Percentiles rank a stretch among this genome's conserved stretches.
These are phyloP conservation scores for Rhinoderma darwinii DNA, from an alignment of 2,113 vertebrate species.

Conservation along the genomic window DNA sequence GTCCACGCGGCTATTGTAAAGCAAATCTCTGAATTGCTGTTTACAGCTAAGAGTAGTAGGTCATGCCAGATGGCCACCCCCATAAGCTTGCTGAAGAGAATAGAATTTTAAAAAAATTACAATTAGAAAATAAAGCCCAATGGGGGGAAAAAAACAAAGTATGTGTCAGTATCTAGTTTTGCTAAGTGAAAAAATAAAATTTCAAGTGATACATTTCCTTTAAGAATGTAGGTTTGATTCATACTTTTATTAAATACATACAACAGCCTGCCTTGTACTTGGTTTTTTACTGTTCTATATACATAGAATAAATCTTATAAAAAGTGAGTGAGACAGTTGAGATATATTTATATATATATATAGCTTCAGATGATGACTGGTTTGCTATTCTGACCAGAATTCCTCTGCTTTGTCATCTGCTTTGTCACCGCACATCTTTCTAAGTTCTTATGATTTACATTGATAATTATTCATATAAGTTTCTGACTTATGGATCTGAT, in stretches of 20 bases:
- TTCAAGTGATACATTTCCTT: no score
- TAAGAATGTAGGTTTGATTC: background rate
- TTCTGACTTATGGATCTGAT: background rate
- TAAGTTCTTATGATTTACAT: background rate
- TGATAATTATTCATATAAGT: background rate
- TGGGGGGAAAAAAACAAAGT: background rate
- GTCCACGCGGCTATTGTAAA: no score
- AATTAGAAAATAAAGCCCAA: background rate
- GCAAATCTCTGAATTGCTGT: no score
- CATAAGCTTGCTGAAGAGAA: no score
- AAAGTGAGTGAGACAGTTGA: background rate
- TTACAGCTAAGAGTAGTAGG: no score
- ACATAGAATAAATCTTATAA: background rate
- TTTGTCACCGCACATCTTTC: background rate
- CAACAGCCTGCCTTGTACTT: background rate
- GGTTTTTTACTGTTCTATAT: no score
- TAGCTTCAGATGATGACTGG: background rate
- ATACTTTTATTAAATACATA: background rate
- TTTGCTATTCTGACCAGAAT: background rate
- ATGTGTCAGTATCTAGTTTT: background rate
- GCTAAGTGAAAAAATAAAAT: background rate
- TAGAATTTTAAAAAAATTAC: background rate
- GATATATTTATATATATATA: no score
- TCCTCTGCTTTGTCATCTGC: background rate
- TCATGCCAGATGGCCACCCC: no score